Conservation (phyloP, 2,888 invertebrate species). For the Agelastica alni region DNA sequence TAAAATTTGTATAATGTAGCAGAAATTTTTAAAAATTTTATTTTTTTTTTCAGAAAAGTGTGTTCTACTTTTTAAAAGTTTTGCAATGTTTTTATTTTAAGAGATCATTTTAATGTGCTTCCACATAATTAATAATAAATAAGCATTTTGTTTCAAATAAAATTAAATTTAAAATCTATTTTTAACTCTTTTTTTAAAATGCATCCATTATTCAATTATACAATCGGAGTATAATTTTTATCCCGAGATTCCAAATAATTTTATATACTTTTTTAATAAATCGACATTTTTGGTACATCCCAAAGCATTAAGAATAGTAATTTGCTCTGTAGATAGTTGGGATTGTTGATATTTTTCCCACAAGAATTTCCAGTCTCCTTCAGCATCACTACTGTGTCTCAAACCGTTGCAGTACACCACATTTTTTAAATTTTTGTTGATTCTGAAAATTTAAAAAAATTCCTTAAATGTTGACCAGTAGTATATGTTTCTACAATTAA, state of each 20-base stretch:
- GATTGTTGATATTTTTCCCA: conserved; percentile 61
- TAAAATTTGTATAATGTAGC: too few relatives aligned
- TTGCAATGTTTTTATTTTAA: too few relatives aligned
- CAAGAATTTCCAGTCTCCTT: conserved; percentile 67
- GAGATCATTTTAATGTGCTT: not conserved
- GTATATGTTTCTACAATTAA: not conserved
- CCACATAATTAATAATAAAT: not conserved
- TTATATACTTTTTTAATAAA: conserved; percentile 61
- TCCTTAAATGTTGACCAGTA: not conserved
- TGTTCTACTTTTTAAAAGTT: too few relatives aligned
- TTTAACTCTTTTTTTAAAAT: too few relatives aligned
- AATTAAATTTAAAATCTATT: not conserved
- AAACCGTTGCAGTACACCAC: conserved; percentile 79
- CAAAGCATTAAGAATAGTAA: conserved; percentile 66
- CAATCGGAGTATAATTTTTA: too few relatives aligned
- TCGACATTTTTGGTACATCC: conserved; percentile 66
- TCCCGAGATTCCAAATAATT: too few relatives aligned
- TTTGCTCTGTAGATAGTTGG: conserved; percentile 71
- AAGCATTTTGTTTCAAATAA: too few relatives aligned
- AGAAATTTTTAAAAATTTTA: too few relatives aligned
- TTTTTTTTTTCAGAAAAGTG: too few relatives aligned
- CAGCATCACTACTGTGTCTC: conserved; percentile 59
- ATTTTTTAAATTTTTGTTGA: conserved; percentile 67
- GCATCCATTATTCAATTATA: too few relatives aligned
- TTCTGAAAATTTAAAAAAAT: conserved; percentile 48